Evolutionary conservation across 2,797 vertebrate species (phyloP), one percentile per base, ranked within the genome.

Genomic region (Adrianichthys oophorus): DNA sequence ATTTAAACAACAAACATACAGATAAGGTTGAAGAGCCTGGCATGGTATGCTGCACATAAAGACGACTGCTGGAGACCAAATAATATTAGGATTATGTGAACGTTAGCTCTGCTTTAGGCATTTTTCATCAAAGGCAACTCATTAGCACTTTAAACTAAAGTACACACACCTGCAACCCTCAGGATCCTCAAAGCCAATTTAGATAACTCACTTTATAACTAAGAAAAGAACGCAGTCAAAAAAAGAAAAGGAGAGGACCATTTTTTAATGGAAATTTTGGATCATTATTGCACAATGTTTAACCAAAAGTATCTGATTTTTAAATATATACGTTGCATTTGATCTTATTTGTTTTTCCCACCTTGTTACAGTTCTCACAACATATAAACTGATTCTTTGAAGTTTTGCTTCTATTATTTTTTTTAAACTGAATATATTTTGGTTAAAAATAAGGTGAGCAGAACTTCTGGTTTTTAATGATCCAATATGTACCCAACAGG

Each of bases 101-200:
- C 76, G 68, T 78, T 81, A 71, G 72, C 56, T 67, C 65, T 52
- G 59, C 51, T 57, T 1, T 41, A 56, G 59, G 68, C 68, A 12
- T 37, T 74, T 46, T 55, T 65, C 61, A 23, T 44, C 56, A 29
- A 60, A 56, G 55, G 76, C 78, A 59, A 70, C 70, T 79, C 75
- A 70, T 86, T 79, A 72, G 26, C 51, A 15, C 26, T 59, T 19
- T 48, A 66, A 48, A 29, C 62, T 56, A 72, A 79, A 65, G 62
- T 40, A 47, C 56, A 61, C 48, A 57, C 56, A 62, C 66, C 67
- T 72, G 51, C 65, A 75, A 64, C 54, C 32, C 54, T 41, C 51
- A 5, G 63, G 45, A 69, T 52, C 53, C 50, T 1, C 6, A 29
- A 49, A 78, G 68, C 40, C 41, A 40, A 52, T 51, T 60, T 70